Conservation (phyloP, 2,888 invertebrate species). For the Drosophila tanythrix region DNA sequence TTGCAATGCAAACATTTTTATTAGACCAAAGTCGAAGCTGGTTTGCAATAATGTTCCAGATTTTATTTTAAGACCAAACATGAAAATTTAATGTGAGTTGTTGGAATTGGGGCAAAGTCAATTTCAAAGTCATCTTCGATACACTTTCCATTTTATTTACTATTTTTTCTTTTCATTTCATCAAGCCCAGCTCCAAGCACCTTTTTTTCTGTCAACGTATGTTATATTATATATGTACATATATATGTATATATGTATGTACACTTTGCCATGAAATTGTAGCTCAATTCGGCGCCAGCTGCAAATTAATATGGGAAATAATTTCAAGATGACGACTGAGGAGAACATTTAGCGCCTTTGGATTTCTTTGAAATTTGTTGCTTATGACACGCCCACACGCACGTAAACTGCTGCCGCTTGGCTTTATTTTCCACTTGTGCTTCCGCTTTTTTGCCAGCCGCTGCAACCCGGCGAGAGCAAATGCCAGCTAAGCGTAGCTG, state of each 20-base stretch:
- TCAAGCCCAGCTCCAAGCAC: background rate
- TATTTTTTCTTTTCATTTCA: background rate
- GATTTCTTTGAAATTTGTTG: conserved; percentile 40
- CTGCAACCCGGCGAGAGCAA: conserved; percentile 28
- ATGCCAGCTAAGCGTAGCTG: background rate
- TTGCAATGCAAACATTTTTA: background rate
- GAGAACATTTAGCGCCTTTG: conserved; percentile 26
- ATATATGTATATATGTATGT: background rate
- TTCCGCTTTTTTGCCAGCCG: conserved; percentile 22
- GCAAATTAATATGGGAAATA: conserved; percentile 41
- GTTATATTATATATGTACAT: background rate
- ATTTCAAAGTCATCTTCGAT: background rate
- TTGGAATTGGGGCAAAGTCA: background rate
- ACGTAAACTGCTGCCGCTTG: conserved; percentile 22
- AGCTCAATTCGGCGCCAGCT: conserved; percentile 26
- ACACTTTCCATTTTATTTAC: background rate
- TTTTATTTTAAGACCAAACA: background rate
- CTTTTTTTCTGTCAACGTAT: background rate
- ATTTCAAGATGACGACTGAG: conserved; percentile 39
- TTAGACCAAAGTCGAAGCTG: background rate
- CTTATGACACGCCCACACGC: conserved; percentile 34
- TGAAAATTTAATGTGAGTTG: background rate
- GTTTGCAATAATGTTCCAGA: background rate
- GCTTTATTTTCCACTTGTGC: conserved; percentile 35
- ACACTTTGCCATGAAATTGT: conserved; percentile 6